Conservation (phyloP, 1,140 invertebrate genomes). For the Epicauta chinensis region DNA sequence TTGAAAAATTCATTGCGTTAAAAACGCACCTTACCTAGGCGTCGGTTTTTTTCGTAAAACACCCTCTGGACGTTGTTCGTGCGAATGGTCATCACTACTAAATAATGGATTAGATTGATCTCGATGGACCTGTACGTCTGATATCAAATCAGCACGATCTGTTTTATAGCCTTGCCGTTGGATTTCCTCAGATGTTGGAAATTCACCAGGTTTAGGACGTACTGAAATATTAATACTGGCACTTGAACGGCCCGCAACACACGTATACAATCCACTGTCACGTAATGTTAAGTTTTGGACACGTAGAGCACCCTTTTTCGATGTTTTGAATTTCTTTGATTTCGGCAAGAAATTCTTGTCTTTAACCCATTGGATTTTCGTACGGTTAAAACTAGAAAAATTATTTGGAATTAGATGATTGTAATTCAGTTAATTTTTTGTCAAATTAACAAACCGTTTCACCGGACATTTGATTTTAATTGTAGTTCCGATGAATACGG, state of each 20-base stretch:
- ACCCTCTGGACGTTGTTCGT: conserved; percentile 50
- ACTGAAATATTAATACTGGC: conserved; percentile 67
- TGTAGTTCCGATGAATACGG: conserved; percentile 77
- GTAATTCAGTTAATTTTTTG: too few relatives aligned
- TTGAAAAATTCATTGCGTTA: background rate
- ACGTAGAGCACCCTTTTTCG: conserved; percentile 78
- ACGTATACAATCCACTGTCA: conserved; percentile 78
- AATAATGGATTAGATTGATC: conserved; percentile 34
- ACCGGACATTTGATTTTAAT: conserved; percentile 88
- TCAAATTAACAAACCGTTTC: too few relatives aligned
- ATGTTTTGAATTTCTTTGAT: conserved; percentile 73
- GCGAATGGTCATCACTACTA: conserved; percentile 55
- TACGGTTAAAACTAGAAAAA: too few relatives aligned
- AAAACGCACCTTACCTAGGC: conserved; percentile 11
- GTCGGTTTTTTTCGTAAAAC: conserved; percentile 43
- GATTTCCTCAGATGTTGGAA: conserved; percentile 71
- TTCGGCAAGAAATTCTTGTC: conserved; percentile 66
- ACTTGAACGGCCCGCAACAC: conserved; percentile 66
- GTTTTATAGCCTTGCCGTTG: conserved; percentile 42
- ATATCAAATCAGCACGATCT: conserved; percentile 39
- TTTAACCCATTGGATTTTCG: conserved; percentile 77
- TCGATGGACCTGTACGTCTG: conserved; percentile 26
- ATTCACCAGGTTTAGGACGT: conserved; percentile 66
- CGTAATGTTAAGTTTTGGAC: conserved; percentile 68
- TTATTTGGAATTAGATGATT: too few relatives aligned